These are phyloP conservation scores for Siniperca knerii DNA, from an alignment of 2,113 vertebrate genomes.

Conservation along the genomic window DNA sequence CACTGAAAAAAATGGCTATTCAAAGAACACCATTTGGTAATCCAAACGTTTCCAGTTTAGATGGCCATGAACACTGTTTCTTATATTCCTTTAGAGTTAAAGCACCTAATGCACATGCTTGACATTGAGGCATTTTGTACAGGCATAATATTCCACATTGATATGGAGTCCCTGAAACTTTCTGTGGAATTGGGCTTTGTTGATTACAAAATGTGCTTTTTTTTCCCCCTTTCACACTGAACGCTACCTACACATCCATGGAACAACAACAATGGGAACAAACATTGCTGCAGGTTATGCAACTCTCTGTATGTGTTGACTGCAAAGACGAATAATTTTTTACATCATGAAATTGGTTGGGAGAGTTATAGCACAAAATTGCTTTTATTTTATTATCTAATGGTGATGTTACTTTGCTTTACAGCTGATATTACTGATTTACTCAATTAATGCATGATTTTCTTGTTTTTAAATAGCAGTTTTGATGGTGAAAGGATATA, in stretches of 20 bases:
- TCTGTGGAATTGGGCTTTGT: neutral
- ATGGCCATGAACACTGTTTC: neutral
- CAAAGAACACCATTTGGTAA: conserved; percentile 33
- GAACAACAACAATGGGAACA: conserved; percentile 9
- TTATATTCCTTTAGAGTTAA: neutral
- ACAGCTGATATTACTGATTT: neutral
- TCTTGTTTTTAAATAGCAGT: neutral
- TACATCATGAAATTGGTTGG: neutral
- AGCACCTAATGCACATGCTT: neutral
- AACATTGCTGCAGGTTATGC: neutral
- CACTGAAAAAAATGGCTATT: conserved; percentile 12
- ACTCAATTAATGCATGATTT: neutral
- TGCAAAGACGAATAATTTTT: neutral
- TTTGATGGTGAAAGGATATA: neutral
- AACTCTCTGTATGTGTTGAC: neutral
- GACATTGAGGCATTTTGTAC: neutral
- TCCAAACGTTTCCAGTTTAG: conserved; percentile 21
- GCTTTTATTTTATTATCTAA: neutral
- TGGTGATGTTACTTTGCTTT: neutral
- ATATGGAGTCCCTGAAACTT: neutral
- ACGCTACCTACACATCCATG: neutral
- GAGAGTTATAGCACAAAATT: neutral
- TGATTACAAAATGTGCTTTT: neutral
- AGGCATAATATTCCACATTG: neutral
- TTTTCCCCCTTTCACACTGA: neutral